These are phyloP conservation scores for Watsonalla binaria DNA, from an alignment of 2,888 invertebrate species.

Conservation along the genomic window DNA sequence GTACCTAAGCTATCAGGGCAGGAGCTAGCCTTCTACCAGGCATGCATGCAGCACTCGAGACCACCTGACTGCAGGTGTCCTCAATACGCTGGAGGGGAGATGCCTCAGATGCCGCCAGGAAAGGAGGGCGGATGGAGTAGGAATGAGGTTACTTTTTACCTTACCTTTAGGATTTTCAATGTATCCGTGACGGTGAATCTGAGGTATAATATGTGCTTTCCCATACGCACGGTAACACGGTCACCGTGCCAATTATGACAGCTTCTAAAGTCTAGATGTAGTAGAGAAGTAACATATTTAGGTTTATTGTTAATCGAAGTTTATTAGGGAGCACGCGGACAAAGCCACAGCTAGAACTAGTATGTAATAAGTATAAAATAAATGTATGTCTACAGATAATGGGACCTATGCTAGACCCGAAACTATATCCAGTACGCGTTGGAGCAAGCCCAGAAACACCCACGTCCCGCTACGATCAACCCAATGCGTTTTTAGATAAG, in stretches of 20 bases:
- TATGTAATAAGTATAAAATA: too few relatives aligned
- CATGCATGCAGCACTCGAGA: constrained; percentile 62
- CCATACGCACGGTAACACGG: too few relatives aligned
- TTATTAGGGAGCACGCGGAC: too few relatives aligned
- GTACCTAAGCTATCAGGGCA: constrained; percentile 53
- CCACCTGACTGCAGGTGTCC: constrained; percentile 67
- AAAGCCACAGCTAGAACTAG: too few relatives aligned
- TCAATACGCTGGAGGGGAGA: constrained; percentile 54
- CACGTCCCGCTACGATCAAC: constrained; percentile 76
- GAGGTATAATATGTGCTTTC: too few relatives aligned
- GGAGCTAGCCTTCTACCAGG: constrained; percentile 65
- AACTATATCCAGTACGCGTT: constrained; percentile 78
- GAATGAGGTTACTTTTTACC: too few relatives aligned
- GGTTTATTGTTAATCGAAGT: too few relatives aligned
- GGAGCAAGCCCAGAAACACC: constrained; percentile 77
- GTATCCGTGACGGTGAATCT: too few relatives aligned
- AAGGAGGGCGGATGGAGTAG: constrained; percentile 67
- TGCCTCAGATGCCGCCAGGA: constrained; percentile 51
- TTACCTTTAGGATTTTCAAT: too few relatives aligned
- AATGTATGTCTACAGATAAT: constrained; percentile 57
- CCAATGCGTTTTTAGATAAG: constrained; percentile 80
- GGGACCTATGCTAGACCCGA: constrained; percentile 81
- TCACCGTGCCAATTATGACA: constrained; percentile 13
- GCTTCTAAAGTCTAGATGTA: too few relatives aligned
- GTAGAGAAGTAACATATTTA: too few relatives aligned